Evolutionary conservation across 2,113 vertebrate species (phyloP).

Genomic region (Dendrocopos noguchii): DNA sequence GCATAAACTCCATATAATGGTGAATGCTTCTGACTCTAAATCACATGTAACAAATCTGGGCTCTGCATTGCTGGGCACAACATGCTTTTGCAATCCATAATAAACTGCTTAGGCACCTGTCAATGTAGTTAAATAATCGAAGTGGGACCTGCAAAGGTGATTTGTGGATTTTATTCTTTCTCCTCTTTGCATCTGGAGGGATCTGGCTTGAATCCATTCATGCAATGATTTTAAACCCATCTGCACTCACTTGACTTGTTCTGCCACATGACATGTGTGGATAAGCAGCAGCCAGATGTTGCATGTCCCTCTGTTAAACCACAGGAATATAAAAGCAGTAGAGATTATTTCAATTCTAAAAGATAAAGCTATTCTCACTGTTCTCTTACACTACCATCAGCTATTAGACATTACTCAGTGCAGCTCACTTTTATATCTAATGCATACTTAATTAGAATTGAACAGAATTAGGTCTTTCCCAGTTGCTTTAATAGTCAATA

Average conservation of each 20-base stretch:
- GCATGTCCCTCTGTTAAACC: neutral
- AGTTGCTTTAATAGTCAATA: neutral
- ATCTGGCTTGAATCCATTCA: neutral
- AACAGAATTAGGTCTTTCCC: constrained; percentile 5
- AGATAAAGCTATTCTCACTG: neutral
- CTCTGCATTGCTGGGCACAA: neutral
- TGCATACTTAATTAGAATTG: neutral
- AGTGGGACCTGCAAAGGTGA: neutral
- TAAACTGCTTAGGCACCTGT: neutral
- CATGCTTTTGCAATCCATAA: neutral
- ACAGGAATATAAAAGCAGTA: neutral
- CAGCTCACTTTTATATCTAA: neutral
- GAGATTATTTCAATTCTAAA: neutral
- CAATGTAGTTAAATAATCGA: neutral
- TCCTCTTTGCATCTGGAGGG: neutral
- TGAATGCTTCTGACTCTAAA: neutral
- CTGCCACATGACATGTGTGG: neutral
- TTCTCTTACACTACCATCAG: neutral
- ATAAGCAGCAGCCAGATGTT: neutral
- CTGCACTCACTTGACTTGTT: neutral
- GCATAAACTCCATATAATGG: neutral
- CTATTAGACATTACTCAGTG: neutral
- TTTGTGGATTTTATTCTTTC: neutral
- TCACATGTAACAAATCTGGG: neutral
- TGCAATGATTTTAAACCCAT: neutral